Conservation (phyloP, 2,888 invertebrate species). For the Penaeus monodon region DNA sequence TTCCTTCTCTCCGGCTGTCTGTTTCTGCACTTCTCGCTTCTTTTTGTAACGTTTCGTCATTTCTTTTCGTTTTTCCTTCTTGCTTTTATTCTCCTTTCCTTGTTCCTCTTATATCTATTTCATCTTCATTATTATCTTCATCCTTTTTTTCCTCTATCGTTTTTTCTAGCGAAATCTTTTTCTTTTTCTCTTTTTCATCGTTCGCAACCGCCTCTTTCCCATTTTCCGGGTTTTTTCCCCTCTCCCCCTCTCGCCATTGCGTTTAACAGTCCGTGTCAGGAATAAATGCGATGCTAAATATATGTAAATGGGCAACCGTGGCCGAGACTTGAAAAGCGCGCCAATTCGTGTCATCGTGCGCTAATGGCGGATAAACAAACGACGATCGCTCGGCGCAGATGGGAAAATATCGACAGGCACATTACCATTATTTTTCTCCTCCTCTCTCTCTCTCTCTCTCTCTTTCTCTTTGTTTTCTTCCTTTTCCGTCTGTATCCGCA, state of each 20-base stretch:
- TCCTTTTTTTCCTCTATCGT: too few relatives aligned
- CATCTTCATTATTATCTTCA: too few relatives aligned
- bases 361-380: slow-evolving; percentile 44
- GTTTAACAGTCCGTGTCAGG: slow-evolving; percentile 11
- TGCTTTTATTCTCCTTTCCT: too few relatives aligned
- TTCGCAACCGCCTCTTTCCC: neutral
- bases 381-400: slow-evolving; percentile 33
- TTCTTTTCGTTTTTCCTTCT: too few relatives aligned
- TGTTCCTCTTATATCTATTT: too few relatives aligned
- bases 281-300: slow-evolving; percentile 38
- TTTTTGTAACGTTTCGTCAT: too few relatives aligned
- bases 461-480: neutral
- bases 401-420: slow-evolving; percentile 30
- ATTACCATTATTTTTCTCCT: slow-evolving; percentile 31
- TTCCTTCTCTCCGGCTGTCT: too few relatives aligned
- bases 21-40: too few relatives aligned
- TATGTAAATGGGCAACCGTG: slow-evolving; percentile 36
- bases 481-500: too few relatives aligned
- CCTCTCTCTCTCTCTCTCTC: neutral
- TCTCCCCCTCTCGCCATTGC: slow-evolving; percentile 2
- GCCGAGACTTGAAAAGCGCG: slow-evolving; percentile 35
- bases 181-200: neutral
- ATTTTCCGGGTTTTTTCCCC: neutral
- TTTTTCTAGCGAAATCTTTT: neutral
- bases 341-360: slow-evolving; percentile 40